Percentiles rank a stretch among this genome's conserved stretches.
Conservation (phyloP, 2,113 vertebrate genomes). For the Saguinus imperator region DNA sequence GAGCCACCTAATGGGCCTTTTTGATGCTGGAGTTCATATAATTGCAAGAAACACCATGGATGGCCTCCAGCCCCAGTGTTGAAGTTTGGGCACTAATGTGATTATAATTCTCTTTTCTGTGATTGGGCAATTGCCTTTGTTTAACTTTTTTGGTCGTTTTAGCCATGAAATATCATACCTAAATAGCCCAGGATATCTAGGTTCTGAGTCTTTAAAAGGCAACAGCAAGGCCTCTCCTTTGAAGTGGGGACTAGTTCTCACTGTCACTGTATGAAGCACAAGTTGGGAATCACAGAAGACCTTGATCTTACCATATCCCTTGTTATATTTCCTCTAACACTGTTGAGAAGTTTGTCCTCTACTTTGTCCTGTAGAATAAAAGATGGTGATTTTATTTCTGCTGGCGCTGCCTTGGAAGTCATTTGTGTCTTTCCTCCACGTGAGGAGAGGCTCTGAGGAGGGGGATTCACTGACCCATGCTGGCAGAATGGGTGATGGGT, state of each 20-base stretch:
- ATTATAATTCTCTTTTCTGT: conserved; percentile 58
- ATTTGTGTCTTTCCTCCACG: conserved; percentile 63
- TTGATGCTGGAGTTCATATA: neutral
- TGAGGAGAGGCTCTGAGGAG: conserved; percentile 77
- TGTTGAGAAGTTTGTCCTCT: conserved; percentile 75
- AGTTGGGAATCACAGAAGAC: neutral
- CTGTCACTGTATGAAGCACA: conserved; percentile 62
- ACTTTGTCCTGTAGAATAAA: conserved; percentile 64
- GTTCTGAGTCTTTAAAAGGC: conserved; percentile 56
- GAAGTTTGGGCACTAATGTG: neutral
- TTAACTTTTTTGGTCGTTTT: conserved; percentile 42
- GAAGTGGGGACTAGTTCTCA: conserved; percentile 20
- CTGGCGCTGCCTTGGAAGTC: conserved; percentile 77
- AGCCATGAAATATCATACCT: conserved; percentile 46
- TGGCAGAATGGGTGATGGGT: conserved; percentile 85
- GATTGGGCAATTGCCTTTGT: conserved; percentile 25
- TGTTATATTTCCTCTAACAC: conserved; percentile 43
- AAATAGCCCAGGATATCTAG: conserved; percentile 19
- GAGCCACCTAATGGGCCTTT: neutral
- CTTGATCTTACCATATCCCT: conserved; percentile 50
- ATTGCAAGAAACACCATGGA: neutral
- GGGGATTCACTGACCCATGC: conserved; percentile 81
- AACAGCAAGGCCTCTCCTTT: conserved; percentile 50
- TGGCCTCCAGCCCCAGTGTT: neutral
- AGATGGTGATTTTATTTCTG: conserved; percentile 78